Percentiles rank a stretch among this genome's conserved stretches.
phyloP scores from a whole-genome alignment of 2,888 invertebrate genomes.

The Bembecia ichneumoniformis region DNA sequence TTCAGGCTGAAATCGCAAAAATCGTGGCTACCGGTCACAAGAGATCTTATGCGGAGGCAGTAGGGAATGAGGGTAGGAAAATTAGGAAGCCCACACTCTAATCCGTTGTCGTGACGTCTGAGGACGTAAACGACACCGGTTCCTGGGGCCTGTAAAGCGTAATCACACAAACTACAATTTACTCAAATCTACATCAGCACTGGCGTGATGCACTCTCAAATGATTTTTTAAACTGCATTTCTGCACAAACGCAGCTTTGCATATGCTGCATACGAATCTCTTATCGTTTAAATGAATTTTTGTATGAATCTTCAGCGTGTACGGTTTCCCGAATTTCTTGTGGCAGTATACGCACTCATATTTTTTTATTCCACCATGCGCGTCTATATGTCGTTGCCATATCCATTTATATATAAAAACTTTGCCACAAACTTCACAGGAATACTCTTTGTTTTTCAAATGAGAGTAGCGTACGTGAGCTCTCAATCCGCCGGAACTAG shows the following conservation, averaged over 20 bases:
- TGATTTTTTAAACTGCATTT: slow-evolving; percentile 32
- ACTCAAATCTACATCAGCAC: slow-evolving; percentile 1
- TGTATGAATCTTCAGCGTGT: slow-evolving; percentile 25
- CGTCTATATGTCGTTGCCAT: slow-evolving; percentile 13
- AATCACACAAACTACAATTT: neutral
- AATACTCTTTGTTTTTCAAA: slow-evolving; percentile 12
- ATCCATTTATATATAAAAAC: slow-evolving; percentile 15
- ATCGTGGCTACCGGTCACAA: too few species aligned
- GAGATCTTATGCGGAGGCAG: too few species aligned
- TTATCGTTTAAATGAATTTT: slow-evolving; percentile 30
- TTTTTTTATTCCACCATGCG: slow-evolving; percentile 27
- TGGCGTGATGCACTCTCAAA: slow-evolving; percentile 12
- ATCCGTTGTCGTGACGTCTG: too few species aligned
- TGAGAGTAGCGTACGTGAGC: slow-evolving; percentile 13
- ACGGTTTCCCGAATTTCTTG: slow-evolving; percentile 27
- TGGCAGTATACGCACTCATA: slow-evolving; percentile 46
- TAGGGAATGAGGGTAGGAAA: too few species aligned
- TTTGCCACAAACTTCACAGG: slow-evolving; percentile 14
- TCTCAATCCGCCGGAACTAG: slow-evolving; percentile 11
- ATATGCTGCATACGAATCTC: slow-evolving; percentile 21
- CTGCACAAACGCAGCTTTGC: slow-evolving; percentile 28
- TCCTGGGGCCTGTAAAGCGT: too few species aligned
- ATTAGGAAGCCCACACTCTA: too few species aligned
- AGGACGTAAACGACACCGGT: too few species aligned
- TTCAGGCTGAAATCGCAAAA: too few species aligned